Evolutionary conservation across 2,113 vertebrate genomes (phyloP).

Genomic region (Tragelaphus scriptus): DNA sequence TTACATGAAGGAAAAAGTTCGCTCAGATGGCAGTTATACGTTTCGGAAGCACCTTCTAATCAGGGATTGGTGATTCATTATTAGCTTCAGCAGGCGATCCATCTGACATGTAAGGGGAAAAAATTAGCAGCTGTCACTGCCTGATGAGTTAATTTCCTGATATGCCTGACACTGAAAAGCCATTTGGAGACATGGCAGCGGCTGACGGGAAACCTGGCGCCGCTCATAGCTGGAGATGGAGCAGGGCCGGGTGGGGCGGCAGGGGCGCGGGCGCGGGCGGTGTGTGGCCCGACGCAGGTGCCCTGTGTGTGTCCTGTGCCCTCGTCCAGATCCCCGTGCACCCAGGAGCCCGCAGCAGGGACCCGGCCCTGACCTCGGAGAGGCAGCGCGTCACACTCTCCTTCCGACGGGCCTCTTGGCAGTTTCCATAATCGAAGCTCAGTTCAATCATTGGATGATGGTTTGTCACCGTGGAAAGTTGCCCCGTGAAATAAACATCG

Average conservation of each 20-base stretch:
- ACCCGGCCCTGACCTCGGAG: slow-evolving; percentile 69
- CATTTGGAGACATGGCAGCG: slow-evolving; percentile 86
- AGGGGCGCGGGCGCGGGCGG: rapidly evolving
- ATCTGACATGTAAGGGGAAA: slow-evolving; percentile 94
- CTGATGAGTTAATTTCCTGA: slow-evolving; percentile 99
- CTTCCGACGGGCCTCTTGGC: slow-evolving; percentile 52
- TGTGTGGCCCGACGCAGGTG: rapidly evolving
- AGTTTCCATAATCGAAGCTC: slow-evolving; percentile 71
- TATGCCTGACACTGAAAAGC: slow-evolving; percentile 90
- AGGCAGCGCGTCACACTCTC: slow-evolving; percentile 50
- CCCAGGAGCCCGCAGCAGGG: neutral
- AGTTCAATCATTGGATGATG: slow-evolving; percentile 3
- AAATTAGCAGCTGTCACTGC: slow-evolving; percentile 98
- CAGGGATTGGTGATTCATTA: slow-evolving; percentile 94
- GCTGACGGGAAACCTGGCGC: slow-evolving; percentile 92
- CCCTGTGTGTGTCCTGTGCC: neutral
- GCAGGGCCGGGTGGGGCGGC: slow-evolving; percentile 71
- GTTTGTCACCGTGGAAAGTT: neutral
- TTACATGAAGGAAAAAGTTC: slow-evolving; percentile 84
- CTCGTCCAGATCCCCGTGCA: rapidly evolving
- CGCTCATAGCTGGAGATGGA: slow-evolving; percentile 89
- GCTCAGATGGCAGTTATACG: slow-evolving; percentile 84
- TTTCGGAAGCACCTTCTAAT: slow-evolving; percentile 92
- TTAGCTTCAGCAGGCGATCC: slow-evolving; percentile 93
- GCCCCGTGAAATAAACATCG: slow-evolving; percentile 46